Evolutionary conservation across 2,797 vertebrate species (phyloP).

Genomic region (Urosaurus nigricauda): DNA sequence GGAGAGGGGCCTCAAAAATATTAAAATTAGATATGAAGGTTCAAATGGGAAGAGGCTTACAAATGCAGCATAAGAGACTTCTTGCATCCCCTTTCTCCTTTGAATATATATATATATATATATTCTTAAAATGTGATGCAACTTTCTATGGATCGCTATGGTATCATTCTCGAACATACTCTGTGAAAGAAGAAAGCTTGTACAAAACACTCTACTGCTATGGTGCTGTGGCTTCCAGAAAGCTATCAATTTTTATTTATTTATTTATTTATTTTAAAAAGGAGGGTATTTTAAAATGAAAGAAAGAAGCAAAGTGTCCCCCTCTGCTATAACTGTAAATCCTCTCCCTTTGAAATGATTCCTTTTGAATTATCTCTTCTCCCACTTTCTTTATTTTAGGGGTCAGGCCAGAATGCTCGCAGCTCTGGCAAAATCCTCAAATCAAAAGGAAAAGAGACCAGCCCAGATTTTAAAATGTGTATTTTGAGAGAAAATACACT

Average conservation of each 20-base stretch:
- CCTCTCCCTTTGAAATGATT: background rate
- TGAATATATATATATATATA: too few species aligned
- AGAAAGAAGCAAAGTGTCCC: background rate
- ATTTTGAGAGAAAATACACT: background rate
- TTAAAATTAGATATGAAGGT: background rate
- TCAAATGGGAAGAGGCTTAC: background rate
- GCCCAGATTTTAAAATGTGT: background rate
- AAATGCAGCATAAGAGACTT: background rate
- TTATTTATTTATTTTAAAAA: too few species aligned
- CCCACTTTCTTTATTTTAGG: background rate
- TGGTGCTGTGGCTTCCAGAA: background rate
- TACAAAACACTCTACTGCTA: background rate
- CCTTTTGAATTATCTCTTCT: background rate
- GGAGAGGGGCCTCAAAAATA: background rate
- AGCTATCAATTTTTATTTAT: background rate
- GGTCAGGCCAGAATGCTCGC: background rate
- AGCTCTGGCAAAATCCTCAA: background rate
- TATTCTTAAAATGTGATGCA: background rate
- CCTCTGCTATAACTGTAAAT: background rate
- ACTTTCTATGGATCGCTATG: background rate
- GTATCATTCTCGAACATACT: background rate
- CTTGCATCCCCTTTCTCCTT: background rate
- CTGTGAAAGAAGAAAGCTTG: background rate
- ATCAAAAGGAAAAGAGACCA: background rate
- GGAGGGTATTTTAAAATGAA: background rate